A percentile compares a stretch with the other conserved stretches of the same genome.
Evolutionary conservation across 2,797 vertebrate genomes (phyloP).

Genomic region (Spatula versicolor): DNA sequence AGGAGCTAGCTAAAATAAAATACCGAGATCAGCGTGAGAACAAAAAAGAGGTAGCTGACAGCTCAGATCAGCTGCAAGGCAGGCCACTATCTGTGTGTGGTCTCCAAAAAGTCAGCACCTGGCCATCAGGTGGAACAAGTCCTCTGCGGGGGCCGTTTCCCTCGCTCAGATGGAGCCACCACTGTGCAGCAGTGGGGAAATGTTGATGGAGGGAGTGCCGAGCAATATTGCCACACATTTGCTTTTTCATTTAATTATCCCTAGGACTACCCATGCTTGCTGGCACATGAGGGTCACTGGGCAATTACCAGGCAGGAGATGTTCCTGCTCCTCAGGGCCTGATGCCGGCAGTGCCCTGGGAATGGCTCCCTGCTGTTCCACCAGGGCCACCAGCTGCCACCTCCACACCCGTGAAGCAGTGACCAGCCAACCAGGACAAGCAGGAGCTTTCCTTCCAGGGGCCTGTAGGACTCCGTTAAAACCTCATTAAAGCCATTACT

Average conservation of each 20-base stretch:
- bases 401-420: neutral
- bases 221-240: neutral
- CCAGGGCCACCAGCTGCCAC: neutral
- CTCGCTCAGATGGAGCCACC: neutral
- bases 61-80: neutral
- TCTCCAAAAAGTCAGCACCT: neutral
- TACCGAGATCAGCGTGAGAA: rapidly evolving
- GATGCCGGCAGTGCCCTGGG: neutral
- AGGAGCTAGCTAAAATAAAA: neutral
- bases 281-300: rapidly evolving
- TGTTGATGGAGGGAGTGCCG: neutral
- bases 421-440: rapidly evolving
- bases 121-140: neutral
- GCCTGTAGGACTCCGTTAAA: neutral
- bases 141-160: neutral
- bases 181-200: too few species aligned
- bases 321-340: neutral
- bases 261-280: too few species aligned
- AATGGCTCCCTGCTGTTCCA: neutral
- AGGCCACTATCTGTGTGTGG: neutral
- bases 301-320: rapidly evolving
- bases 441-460: neutral
- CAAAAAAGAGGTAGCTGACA: neutral
- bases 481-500: rapidly evolving
- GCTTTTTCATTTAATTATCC: too few species aligned